These are phyloP conservation scores for Atta texana DNA, from an alignment of 1,140 invertebrate species.

Conservation along the genomic window DNA sequence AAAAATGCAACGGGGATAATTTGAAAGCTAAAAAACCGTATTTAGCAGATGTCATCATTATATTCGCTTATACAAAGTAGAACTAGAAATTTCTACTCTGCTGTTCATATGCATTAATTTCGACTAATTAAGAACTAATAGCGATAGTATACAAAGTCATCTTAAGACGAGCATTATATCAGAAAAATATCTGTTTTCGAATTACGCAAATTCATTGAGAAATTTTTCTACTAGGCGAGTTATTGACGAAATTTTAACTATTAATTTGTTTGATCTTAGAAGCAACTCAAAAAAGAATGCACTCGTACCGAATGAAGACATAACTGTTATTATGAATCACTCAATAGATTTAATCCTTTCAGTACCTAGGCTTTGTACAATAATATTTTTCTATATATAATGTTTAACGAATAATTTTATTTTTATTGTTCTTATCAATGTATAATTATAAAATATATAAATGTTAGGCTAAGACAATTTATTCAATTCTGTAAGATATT, in stretches of 20 bases:
- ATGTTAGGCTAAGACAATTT: background rate
- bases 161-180: constrained; percentile 9
- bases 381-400: constrained; percentile 1
- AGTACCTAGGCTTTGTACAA: background rate
- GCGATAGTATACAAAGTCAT: constrained; percentile 31
- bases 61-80: constrained; percentile 13
- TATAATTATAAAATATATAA: too few species aligned
- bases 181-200: constrained; percentile 23
- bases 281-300: constrained; percentile 44
- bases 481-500: background rate
- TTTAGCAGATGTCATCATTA: constrained; percentile 28
- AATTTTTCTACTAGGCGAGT: constrained; percentile 16
- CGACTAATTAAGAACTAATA: constrained; percentile 44
- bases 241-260: constrained; percentile 39
- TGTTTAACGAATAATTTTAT: background rate
- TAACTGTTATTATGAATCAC: background rate
- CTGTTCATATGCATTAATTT: constrained; percentile 17
- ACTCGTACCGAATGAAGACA: constrained; percentile 41
- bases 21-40: background rate
- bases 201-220: constrained; percentile 10
- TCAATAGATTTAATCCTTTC: constrained; percentile 18
- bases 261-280: constrained; percentile 26
- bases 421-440: background rate
- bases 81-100: constrained; percentile 13
- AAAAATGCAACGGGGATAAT: constrained; percentile 1